These are phyloP conservation scores for Tragelaphus scriptus DNA, from an alignment of 2,113 vertebrate genomes.

Conservation along the genomic window DNA sequence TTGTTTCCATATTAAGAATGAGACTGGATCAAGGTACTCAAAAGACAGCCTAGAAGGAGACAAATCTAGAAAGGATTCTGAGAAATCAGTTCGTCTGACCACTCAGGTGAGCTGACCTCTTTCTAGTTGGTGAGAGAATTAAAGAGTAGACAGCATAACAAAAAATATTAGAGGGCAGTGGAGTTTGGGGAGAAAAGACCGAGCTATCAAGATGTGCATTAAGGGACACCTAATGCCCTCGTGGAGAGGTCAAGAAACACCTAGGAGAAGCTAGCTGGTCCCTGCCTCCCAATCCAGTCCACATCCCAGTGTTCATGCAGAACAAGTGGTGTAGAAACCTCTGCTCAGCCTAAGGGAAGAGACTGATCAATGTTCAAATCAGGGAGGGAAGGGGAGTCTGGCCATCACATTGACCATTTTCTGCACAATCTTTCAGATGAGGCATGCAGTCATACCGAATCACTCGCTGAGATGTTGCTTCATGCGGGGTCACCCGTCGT, in stretches of 20 bases:
- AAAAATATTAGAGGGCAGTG: not conserved
- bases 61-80: conserved; percentile 52
- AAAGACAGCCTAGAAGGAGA: conserved; percentile 60
- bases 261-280: not conserved
- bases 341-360: conserved; percentile 21
- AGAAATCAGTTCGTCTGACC: conserved; percentile 42
- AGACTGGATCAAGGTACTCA: conserved; percentile 47
- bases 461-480: conserved; percentile 67
- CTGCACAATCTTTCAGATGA: conserved; percentile 76
- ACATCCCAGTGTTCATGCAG: not conserved
- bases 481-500: conserved; percentile 47
- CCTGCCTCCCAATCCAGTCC: not conserved
- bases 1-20: conserved; percentile 67
- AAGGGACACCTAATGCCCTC: not conserved
- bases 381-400: conserved; percentile 52
- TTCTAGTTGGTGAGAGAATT: not conserved
- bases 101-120: conserved; percentile 59
- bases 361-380: not conserved
- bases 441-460: conserved; percentile 55
- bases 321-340: not conserved
- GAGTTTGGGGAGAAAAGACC: not conserved
- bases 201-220: not conserved
- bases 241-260: not conserved
- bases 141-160: not conserved
- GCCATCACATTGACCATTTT: conserved; percentile 64